Evolutionary conservation across 2,113 vertebrate species (phyloP).

Genomic region (Apteryx mantelli): DNA sequence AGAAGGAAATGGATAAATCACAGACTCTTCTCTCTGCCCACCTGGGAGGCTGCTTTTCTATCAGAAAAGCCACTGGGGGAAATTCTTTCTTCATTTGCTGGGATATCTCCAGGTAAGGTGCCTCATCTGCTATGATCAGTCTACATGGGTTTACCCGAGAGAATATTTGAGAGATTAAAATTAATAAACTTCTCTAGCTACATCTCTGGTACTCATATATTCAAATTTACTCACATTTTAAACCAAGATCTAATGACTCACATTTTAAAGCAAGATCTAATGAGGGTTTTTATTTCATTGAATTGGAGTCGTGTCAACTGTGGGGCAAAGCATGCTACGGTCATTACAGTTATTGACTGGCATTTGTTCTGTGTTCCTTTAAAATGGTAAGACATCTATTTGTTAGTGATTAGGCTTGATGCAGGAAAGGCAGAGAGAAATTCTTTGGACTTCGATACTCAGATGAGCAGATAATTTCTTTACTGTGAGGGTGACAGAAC

Average conservation of each 20-base stretch:
- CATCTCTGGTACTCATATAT: background rate
- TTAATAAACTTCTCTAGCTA: background rate
- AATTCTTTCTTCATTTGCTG: slow-evolving; percentile 22
- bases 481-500: no score
- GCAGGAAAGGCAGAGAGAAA: background rate
- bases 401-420: background rate
- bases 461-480: background rate
- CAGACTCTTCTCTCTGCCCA: background rate
- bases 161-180: background rate
- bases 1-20: background rate
- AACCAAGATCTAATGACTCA: background rate
- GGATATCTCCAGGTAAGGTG: background rate
- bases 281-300: background rate
- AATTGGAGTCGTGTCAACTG: background rate
- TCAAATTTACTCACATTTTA: background rate
- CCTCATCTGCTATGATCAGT: background rate
- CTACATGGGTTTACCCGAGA: background rate
- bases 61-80: background rate
- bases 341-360: background rate
- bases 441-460: background rate
- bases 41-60: background rate
- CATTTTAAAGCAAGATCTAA: background rate
- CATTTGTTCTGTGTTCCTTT: background rate
- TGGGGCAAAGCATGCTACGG: background rate
- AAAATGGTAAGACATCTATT: background rate